These are phyloP conservation scores for Pteropus rufus DNA, from an alignment of 2,797 vertebrate genomes.

Conservation along the genomic window DNA sequence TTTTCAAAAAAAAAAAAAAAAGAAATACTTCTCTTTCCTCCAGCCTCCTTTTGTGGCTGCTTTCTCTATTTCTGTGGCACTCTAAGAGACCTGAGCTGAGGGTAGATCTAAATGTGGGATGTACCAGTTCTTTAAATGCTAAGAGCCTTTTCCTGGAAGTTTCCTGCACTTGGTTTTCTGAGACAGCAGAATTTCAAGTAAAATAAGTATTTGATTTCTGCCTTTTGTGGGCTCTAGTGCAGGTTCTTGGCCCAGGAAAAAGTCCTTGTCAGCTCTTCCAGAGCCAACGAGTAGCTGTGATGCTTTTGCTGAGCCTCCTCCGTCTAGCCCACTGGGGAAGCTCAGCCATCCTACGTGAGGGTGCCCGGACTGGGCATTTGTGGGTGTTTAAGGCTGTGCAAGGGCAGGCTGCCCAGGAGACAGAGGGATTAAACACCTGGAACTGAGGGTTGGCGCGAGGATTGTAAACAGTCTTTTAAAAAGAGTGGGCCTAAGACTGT, in stretches of 20 bases:
- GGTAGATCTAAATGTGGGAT: background rate
- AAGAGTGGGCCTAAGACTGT: background rate
- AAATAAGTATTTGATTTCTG: background rate
- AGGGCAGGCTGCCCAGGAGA: background rate
- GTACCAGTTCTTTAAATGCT: background rate
- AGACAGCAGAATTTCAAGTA: conserved; percentile 10
- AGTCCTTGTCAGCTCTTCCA: background rate
- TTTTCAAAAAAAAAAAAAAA: background rate
- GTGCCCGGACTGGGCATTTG: background rate
- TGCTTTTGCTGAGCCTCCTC: background rate
- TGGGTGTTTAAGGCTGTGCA: background rate
- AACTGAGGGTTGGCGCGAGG: background rate
- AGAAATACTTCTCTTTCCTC: background rate
- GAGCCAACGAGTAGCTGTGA: background rate
- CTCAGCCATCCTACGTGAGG: background rate
- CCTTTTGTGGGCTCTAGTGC: background rate
- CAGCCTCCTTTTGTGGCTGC: background rate
- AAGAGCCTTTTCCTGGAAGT: background rate
- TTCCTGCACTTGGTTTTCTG: background rate
- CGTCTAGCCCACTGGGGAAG: background rate
- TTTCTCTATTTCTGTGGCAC: background rate
- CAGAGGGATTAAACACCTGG: background rate
- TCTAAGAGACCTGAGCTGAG: background rate
- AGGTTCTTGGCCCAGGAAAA: background rate
- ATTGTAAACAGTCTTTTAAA: background rate